Evolutionary conservation across 2,797 vertebrate genomes (phyloP), one percentile per base, ranked within the genome.

Genomic region (Hoplostethus atlanticus): DNA sequence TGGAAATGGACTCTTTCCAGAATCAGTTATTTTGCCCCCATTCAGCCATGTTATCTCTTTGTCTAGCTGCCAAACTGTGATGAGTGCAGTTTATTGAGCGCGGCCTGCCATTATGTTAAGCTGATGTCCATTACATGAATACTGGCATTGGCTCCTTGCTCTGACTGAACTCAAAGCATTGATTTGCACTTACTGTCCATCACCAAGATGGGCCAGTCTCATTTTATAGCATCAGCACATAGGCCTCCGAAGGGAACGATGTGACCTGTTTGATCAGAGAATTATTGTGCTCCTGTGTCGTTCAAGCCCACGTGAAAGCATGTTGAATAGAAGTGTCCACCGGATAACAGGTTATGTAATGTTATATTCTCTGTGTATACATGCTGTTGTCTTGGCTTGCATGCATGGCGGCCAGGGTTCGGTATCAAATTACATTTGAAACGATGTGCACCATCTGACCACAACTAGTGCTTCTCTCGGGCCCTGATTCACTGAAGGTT

Each of bases 181-280:
- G 83, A 89, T 87, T 80, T 84, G 77, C 77, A 84, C 76, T 86
- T 85, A 88, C 64, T 86, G 62, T 73, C 80, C 50, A 71, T 87
- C 75, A 77, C 62, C 62, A 31, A 68, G 67, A 80, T 10, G 51
- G n/a, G 28, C 16, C 38, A 50, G 62, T 47, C 46, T 63, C 53
- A 40, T 54, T 77, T 73, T 77, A 76, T 66, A 61, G 55, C 54
- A 44, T 31, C 28, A 73, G 71, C 50, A 36, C 16, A 48, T 28
- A n/a, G 50, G 51, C 21, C 11, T 25, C 7, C 50, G 3, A 64
- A 31, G 44, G 36, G 36, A 68, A 67, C 40, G 42, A 15, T 53
- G n/a, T 50, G 67, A 34, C 50, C 56, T 21, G 36, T 64, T 57
- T 57, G 52, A 70, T 46, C 46, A 12, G 21, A 56, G 11, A 63